Evolutionary conservation across 2,888 invertebrate genomes (phyloP).

Genomic region (Maniola hyperantus): DNA sequence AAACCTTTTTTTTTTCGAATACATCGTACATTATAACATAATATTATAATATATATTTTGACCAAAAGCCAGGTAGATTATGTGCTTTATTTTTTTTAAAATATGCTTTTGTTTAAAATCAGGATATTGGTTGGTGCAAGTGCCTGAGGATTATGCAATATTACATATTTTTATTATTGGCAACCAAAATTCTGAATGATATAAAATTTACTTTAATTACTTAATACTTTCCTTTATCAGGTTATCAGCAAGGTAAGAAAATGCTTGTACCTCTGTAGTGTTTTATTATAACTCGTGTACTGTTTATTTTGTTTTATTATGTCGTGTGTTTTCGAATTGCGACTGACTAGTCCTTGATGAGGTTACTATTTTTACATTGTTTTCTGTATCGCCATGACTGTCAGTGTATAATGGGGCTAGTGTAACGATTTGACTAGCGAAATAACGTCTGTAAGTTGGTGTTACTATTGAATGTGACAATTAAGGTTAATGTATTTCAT

Average conservation of each 20-base stretch:
- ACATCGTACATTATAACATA: neutral
- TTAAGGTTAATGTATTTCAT: neutral
- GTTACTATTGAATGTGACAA: neutral
- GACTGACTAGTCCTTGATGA: neutral
- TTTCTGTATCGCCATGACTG: neutral
- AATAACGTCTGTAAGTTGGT: constrained; percentile 1
- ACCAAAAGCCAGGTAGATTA: neutral
- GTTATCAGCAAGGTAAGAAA: constrained; percentile 73
- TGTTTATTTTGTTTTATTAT: constrained; percentile 44
- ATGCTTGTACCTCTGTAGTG: constrained; percentile 61
- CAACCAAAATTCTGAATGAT: constrained; percentile 36
- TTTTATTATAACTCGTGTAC: constrained; percentile 47
- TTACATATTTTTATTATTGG: neutral
- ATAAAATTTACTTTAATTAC: constrained; percentile 18
- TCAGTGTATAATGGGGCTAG: constrained; percentile 1
- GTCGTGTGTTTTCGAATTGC: constrained; percentile 35
- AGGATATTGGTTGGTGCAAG: constrained; percentile 31
- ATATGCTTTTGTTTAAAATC: constrained; percentile 23
- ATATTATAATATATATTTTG: neutral
- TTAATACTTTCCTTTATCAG: constrained; percentile 69
- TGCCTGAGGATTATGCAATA: neutral
- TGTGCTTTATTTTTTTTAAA: constrained; percentile 17
- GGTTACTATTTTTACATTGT: neutral
- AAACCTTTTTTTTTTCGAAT: neutral
- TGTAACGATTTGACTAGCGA: neutral